These are phyloP conservation scores for Mythimna impura DNA, from an alignment of 2,888 invertebrate genomes.

Conservation along the genomic window DNA sequence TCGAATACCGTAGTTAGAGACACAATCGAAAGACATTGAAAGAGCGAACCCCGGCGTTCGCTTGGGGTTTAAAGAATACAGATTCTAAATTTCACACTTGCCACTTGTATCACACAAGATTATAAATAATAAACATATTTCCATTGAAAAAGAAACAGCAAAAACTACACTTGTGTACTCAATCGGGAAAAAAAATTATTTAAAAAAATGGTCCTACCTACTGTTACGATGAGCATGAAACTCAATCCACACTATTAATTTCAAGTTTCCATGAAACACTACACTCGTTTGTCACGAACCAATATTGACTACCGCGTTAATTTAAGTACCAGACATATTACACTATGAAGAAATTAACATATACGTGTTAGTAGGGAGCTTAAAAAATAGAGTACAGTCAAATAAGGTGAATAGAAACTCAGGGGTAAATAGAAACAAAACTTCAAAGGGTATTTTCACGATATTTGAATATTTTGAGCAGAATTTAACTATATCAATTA, in stretches of 20 bases:
- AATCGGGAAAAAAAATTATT: not conserved
- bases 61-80: too few species aligned
- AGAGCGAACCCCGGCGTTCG: too few species aligned
- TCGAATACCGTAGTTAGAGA: too few species aligned
- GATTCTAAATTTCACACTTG: not conserved
- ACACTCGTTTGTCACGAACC: constrained; percentile 11
- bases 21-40: too few species aligned
- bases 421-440: too few species aligned
- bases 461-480: too few species aligned
- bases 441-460: too few species aligned
- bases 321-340: constrained; percentile 35
- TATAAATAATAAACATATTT: too few species aligned
- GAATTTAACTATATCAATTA: too few species aligned
- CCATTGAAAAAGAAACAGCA: not conserved
- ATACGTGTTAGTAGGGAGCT: constrained; percentile 19
- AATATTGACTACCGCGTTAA: constrained; percentile 39
- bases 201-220: not conserved
- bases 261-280: constrained; percentile 18
- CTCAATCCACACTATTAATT: not conserved
- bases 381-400: constrained; percentile 7
- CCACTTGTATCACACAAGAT: too few species aligned
- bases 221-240: not conserved
- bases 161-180: not conserved
- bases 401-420: too few species aligned
- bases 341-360: constrained; percentile 36